Base-by-base conservation (phyloP, 2,113 vertebrate species). In the Ictidomys tridecemlineatus region DNA sequence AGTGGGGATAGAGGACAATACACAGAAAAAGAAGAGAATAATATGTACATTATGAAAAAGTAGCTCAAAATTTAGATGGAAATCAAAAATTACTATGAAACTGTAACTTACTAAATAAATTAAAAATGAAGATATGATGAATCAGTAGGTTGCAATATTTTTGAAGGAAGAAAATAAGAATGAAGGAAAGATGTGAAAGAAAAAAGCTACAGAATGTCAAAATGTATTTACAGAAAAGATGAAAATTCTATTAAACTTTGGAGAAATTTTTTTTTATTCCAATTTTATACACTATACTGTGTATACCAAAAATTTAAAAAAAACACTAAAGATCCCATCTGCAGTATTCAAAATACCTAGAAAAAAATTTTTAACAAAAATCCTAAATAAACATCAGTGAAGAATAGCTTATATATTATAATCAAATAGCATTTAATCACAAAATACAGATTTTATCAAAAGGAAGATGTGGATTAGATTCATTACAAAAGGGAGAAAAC, bases 31-130 rank as follows among this genome's bases (percentile, higher is more conserved):
- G 26, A 34, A 87, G 37, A 20, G 63, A 85, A n/a, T 45, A 92
- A 58, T 45, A 70, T 61, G 17, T 87, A 61, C 12, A 87, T 74
- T 61, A 20, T 39, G 24, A 89, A 11, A 69, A 94, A 87, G 30
- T 80, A 87, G 7, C 82, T 86, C 5, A 86, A 94, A 97, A 74
- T n/a, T 72, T 77, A 96, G 65, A 79, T 16, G 5, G 77, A 74
- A 79, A 28, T 85, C 88, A n/a, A 79, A 86, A 45, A 84, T 42
- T 56, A 45, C 39, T 79, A 26, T 37, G 73, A 70, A 90, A 77
- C 42, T 5, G 3, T 76, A 79, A 76, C 9, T 42, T 85, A 53
- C 17, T 82, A n/a, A 63, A 73, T 8, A 56, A 92, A 53, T 53
- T 17, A 53, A 53, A 51, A 53, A 53, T 53, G 42, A 82, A 82